phyloP scores from a whole-genome alignment of 2,888 invertebrate species.

The Cheilosia vernalis region DNA sequence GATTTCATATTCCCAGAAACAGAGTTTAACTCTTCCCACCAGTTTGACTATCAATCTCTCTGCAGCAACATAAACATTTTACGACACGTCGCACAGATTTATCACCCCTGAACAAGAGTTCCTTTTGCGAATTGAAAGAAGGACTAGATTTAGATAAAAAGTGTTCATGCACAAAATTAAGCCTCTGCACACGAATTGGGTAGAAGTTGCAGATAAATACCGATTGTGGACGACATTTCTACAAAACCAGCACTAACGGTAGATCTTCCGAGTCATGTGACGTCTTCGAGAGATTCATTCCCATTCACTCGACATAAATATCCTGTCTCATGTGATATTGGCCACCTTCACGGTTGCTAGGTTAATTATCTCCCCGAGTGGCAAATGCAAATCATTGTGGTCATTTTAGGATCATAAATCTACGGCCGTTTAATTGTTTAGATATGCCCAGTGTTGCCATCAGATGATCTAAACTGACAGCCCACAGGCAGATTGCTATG shows the following conservation, averaged over 20 bases:
- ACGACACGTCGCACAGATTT: constrained; percentile 20
- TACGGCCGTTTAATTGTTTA: constrained; percentile 38
- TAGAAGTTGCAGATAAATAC: constrained; percentile 15
- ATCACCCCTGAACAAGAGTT: neutral
- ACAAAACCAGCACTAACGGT: constrained; percentile 21
- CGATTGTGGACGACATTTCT: neutral
- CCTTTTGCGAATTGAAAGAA: constrained; percentile 18
- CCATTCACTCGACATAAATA: constrained; percentile 60
- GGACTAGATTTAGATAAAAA: constrained; percentile 49
- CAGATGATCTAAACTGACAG: constrained; percentile 29
- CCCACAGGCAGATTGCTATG: neutral
- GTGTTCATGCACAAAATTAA: constrained; percentile 68
- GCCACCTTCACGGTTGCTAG: constrained; percentile 20
- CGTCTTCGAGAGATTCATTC: constrained; percentile 63
- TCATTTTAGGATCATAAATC: constrained; percentile 68
- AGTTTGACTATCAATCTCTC: neutral
- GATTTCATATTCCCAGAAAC: neutral
- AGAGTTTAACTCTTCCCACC: neutral
- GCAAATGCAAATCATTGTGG: constrained; percentile 71
- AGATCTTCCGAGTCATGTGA: constrained; percentile 59
- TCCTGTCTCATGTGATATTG: constrained; percentile 47
- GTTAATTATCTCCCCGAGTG: constrained; percentile 60
- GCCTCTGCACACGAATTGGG: constrained; percentile 53
- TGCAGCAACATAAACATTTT: neutral
- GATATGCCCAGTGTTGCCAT: constrained; percentile 47